phyloP scores from a whole-genome alignment of 2,113 vertebrate genomes.

The Sinocyclocheilus rhinocerous region DNA sequence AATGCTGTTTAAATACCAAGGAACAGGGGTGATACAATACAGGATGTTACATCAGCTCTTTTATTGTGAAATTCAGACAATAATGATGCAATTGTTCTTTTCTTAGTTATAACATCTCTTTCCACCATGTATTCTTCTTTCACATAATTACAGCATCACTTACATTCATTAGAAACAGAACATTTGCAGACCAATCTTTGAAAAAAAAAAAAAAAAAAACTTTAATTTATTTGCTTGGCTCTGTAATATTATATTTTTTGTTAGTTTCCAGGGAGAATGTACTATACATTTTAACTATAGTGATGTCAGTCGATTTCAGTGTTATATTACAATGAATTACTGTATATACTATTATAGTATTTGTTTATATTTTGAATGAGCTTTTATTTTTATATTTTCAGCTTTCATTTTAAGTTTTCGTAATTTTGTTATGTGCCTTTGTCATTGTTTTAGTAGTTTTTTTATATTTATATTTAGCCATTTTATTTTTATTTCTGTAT shows the following conservation, averaged over 20 bases:
- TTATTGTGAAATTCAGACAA: neutral
- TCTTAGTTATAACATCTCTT: neutral
- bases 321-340: neutral
- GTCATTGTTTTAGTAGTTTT: too few species aligned
- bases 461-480: too few species aligned
- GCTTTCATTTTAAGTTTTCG: neutral
- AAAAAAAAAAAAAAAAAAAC: neutral
- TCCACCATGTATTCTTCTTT: neutral
- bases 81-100: constrained; percentile 22
- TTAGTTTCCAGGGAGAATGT: neutral
- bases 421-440: too few species aligned
- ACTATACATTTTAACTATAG: neutral
- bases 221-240: neutral
- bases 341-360: neutral
- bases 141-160: neutral
- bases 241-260: neutral
- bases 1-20: neutral
- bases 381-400: neutral
- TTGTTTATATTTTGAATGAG: neutral
- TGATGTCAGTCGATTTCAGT: neutral
- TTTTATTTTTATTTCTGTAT: too few species aligned
- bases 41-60: constrained; percentile 3
- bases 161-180: neutral
- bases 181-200: neutral
- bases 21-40: neutral